phyloP scores from a whole-genome alignment of 35 echinoderm and acorn worm genomes.

The Heliocidaris tuberculata region DNA sequence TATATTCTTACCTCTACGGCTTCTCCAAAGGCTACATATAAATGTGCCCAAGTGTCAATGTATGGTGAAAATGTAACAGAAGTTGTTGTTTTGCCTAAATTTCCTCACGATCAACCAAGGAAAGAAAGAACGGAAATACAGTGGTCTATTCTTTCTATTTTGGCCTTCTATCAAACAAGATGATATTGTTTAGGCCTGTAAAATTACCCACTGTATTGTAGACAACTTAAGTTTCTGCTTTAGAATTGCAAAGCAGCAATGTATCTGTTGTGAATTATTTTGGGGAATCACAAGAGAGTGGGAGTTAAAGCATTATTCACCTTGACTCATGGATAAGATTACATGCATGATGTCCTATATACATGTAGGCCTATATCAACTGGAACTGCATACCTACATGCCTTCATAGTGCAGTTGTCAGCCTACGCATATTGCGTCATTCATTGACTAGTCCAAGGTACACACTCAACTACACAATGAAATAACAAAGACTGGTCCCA shows the following conservation, averaged over 20 bases:
- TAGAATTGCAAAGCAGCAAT: neutral
- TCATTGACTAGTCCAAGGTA: slow-evolving; percentile 10
- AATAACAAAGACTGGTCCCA: neutral
- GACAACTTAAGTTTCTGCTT: neutral
- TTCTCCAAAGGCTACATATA: no score
- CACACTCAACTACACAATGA: neutral
- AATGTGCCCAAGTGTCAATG: no score
- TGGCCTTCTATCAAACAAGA: neutral
- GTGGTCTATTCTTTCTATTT: neutral
- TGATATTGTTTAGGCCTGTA: neutral
- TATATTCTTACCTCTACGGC: no score
- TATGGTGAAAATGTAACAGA: no score
- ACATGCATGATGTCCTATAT: neutral
- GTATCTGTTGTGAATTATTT: neutral
- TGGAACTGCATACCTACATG: neutral
- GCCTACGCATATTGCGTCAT: neutral
- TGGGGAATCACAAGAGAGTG: neutral
- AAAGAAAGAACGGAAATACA: neutral
- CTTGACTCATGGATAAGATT: neutral
- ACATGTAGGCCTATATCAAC: neutral
- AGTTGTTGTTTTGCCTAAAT: no score
- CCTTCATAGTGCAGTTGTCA: neutral
- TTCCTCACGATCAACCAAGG: no score
- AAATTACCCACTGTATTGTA: neutral
- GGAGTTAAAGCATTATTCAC: neutral